Conservation (phyloP, 2,888 invertebrate species). For the Eupithecia insigniata region DNA sequence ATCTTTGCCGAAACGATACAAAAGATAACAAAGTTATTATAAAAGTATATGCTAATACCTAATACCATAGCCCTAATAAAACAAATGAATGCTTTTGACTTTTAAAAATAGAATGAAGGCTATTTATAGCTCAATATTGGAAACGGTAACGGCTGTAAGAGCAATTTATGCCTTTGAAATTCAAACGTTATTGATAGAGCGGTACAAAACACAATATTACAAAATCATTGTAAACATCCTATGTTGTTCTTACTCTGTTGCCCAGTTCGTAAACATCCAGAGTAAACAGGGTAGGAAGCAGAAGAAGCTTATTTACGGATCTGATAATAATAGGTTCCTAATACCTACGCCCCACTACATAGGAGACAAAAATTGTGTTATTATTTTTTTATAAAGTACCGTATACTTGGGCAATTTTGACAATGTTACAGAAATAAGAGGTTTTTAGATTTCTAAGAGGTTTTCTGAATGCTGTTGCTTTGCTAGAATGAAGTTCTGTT, state of each 20-base stretch:
- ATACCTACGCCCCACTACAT: no score
- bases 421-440: no score
- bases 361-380: no score
- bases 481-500: no score
- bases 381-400: no score
- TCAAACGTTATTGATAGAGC: constrained; percentile 9
- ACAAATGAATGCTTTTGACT: background rate
- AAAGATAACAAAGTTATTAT: background rate
- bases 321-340: background rate
- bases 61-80: background rate
- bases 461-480: no score
- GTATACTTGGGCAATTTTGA: no score
- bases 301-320: background rate
- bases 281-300: constrained; percentile 15
- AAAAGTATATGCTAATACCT: background rate
- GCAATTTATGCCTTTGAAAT: constrained; percentile 18
- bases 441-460: no score
- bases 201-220: constrained; percentile 24
- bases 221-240: constrained; percentile 23
- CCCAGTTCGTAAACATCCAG: constrained; percentile 15
- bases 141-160: background rate
- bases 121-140: constrained; percentile 1
- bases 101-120: background rate
- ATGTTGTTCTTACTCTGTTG: constrained; percentile 17
- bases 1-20: background rate